Evolutionary conservation across 2,113 vertebrate genomes (phyloP), one percentile per base, ranked within the genome.

Genomic region (Regulus satrapa): DNA sequence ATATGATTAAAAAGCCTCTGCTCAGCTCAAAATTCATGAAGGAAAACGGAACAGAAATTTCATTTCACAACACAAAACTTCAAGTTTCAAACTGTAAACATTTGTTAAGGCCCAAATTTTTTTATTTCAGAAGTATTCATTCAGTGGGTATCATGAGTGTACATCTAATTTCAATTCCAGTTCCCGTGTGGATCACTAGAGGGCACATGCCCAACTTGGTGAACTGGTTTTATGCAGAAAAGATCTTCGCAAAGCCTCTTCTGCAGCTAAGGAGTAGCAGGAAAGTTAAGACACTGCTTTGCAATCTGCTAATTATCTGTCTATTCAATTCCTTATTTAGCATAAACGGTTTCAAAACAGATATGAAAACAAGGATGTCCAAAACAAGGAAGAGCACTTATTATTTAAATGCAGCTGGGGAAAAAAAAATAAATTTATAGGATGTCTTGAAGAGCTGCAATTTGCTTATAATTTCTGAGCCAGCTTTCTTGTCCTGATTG

Each of bases 391-490:
- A 81, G 34, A 79, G 46, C 26, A 79, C 64, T 79, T 79, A 54
- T 69, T 89, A 90, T 78, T 92, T 87, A 89, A 84, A 78, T 49
- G 54, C 43, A 81, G 63, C 29, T 68, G 55, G 63, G 18, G 12
- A 17, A 52, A 85, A 69, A 85, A 68, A 73, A 71, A n/a, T n/a
- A n/a, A 63, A 55, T 9, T 10, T 32, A 61, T 51, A 76, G 31
- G 49, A 58, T 83, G 46, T 32, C 64, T 95, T 1, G 0, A 91
- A 97, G 34, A 89, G 45, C 76, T 86, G 71, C 79, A 94, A 88
- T 84, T 97, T 96, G 20, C 59, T 93, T 91, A 82, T 87, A 76
- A 93, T 96, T 96, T 93, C 76, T 10, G 5, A 86, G 66, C 7
- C 61, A 85, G 74, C 56, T 93, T 95, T 95, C 85, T 92, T 72